Evolutionary conservation across 2,888 invertebrate genomes (phyloP), one percentile per base, ranked within the genome.

Genomic region (Marasmarcha lunaedactyla): DNA sequence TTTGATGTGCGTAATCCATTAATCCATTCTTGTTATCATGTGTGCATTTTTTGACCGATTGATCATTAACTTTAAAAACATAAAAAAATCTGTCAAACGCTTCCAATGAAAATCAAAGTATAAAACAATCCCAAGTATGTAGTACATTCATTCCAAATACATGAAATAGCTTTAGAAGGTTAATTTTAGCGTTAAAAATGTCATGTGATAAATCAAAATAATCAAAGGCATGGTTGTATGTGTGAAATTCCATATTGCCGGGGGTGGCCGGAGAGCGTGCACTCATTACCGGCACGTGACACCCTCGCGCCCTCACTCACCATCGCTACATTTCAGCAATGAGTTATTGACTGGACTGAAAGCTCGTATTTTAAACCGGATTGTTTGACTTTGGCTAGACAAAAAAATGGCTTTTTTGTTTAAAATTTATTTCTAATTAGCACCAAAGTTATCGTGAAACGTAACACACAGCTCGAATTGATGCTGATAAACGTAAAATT

Each of bases 231-330:
- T 36, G 58, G 63, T 56, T 59, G 66, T 68, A 76, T 72, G 79
- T 78, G 81, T 72, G 74, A 79, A 74, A 79, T 79, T 77, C 73
- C 77, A 66, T 67, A 64, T 66, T 62, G 42, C 48, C 45, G 51
- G 57, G 62, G 58, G 57, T 68, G 52, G 54, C 44, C 64, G 68
- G 70, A 68, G 50, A 43, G 70, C 54, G 55, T 57, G 71, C 64
- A 76, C 81, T 83, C 81, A 79, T 83, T 83, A 83, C 71, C 54
- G 73, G 69, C 81, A 83, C 79, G 81, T 83, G 81, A 79, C 77
- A 78, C 76, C 68, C 49, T 57, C 64, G 63, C 61, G 54, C 63
- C 67, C 59, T 51, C 20, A 20, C 20, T 20, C 61, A 62, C 55
- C 59, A 55, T 62, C 57, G 66, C 57, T 69, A 65, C 72, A 71